These are phyloP conservation scores for Aphodius sticticus DNA, from an alignment of 2,888 invertebrate genomes.

Conservation along the genomic window DNA sequence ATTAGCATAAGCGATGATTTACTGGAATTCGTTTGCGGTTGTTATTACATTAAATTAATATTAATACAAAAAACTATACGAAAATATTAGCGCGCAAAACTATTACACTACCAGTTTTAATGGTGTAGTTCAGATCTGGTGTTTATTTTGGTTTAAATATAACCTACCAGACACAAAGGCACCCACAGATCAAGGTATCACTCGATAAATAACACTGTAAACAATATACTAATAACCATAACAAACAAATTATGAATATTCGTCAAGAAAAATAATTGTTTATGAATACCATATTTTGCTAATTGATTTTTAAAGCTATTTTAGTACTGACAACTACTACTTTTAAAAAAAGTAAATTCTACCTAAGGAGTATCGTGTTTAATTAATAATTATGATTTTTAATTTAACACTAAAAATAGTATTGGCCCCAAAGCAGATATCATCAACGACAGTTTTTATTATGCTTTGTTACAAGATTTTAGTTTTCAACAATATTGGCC, in stretches of 20 bases:
- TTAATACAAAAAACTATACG: neutral
- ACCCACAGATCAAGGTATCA: neutral
- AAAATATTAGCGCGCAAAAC: neutral
- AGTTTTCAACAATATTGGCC: too few species aligned
- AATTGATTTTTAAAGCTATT: too few species aligned
- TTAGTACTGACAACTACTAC: too few species aligned
- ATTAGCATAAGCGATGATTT: neutral
- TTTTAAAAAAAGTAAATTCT: too few species aligned
- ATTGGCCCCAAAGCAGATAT: too few species aligned
- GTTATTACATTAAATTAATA: neutral
- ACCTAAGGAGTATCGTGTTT: too few species aligned
- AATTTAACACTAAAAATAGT: too few species aligned
- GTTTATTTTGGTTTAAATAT: constrained; percentile 4
- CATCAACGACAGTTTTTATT: too few species aligned
- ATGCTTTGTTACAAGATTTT: too few species aligned
- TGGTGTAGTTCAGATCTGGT: neutral
- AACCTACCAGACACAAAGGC: neutral
- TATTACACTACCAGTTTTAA: neutral
- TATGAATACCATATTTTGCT: neutral
- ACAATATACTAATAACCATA: neutral
- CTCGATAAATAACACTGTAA: neutral
- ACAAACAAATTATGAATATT: neutral
- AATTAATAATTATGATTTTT: too few species aligned
- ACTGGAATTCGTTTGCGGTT: neutral
- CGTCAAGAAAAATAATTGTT: neutral